Percentiles rank a stretch among this genome's conserved stretches.
These are phyloP conservation scores for Elaeidobius kamerunicus DNA, from an alignment of 2,888 invertebrate genomes.

Conservation along the genomic window DNA sequence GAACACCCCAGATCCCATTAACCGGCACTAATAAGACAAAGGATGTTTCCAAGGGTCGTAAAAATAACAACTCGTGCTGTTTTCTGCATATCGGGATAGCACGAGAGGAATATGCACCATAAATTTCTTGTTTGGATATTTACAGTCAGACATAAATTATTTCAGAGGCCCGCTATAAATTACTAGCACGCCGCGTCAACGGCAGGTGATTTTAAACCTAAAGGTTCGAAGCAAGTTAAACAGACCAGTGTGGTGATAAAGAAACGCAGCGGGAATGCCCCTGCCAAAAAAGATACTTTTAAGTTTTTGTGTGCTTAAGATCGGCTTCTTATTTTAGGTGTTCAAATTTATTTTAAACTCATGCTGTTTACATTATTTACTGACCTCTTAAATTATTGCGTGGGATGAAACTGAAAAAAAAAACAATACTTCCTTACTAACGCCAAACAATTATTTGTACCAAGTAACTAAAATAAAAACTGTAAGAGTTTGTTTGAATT, in stretches of 20 bases:
- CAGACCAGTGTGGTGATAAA: slow-evolving; percentile 27
- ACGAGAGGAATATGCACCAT: slow-evolving; percentile 29
- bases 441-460: too few relatives aligned
- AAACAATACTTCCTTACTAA: too few relatives aligned
- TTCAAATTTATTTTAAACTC: slow-evolving; percentile 24
- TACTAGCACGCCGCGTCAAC: slow-evolving; percentile 29
- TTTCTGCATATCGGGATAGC: slow-evolving; percentile 30
- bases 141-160: slow-evolving; percentile 31
- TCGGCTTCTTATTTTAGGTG: slow-evolving; percentile 27
- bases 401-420: slow-evolving; percentile 11
- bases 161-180: slow-evolving; percentile 29
- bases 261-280: slow-evolving; percentile 27
- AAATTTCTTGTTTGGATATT: slow-evolving; percentile 32
- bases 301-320: slow-evolving; percentile 22
- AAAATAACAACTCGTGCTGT: slow-evolving; percentile 30
- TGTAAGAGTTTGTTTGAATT: too few relatives aligned
- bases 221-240: slow-evolving; percentile 25
- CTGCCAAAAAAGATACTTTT: slow-evolving; percentile 28
- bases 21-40: slow-evolving; percentile 29
- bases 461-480: too few relatives aligned
- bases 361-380: slow-evolving; percentile 24
- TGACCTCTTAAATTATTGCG: slow-evolving; percentile 8
- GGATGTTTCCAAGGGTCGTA: slow-evolving; percentile 25
- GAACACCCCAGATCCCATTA: slow-evolving; percentile 24
- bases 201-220: slow-evolving; percentile 30